phyloP scores from a whole-genome alignment of 2,888 invertebrate genomes.

The Orthosia incerta region DNA sequence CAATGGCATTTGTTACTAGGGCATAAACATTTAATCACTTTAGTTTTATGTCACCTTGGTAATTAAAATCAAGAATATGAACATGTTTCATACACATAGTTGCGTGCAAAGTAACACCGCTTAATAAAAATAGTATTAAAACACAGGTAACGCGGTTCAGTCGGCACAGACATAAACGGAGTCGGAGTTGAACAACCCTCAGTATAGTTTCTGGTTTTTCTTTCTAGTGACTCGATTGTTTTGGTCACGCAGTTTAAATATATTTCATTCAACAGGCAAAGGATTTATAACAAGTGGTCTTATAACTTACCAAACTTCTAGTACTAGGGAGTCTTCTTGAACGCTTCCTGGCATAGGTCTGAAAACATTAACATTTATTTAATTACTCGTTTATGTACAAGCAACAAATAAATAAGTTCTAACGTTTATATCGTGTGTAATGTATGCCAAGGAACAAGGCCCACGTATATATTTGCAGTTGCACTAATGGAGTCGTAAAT shows the following conservation, averaged over 20 bases:
- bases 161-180: conserved; percentile 35
- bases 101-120: conserved; percentile 50
- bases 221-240: conserved; percentile 54
- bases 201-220: conserved; percentile 32
- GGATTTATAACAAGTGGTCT: conserved; percentile 14
- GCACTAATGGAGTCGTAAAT: conserved; percentile 58
- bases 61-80: conserved; percentile 49
- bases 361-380: conserved; percentile 72
- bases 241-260: conserved; percentile 62
- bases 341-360: conserved; percentile 94
- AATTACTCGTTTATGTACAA: conserved; percentile 33
- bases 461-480: conserved; percentile 52
- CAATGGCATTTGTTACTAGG: conserved; percentile 57
- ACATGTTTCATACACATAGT: conserved; percentile 15
- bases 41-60: conserved; percentile 58
- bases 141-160: conserved; percentile 41
- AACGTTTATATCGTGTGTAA: conserved; percentile 24
- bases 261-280: conserved; percentile 49
- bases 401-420: conserved; percentile 27
- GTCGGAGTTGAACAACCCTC: conserved; percentile 47
- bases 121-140: conserved; percentile 47
- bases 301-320: conserved; percentile 95
- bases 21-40: conserved; percentile 58
- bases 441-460: conserved; percentile 69
- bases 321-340: conserved; percentile 93